Percentiles rank a stretch among this genome's conserved stretches.
phyloP scores from a whole-genome alignment of 92 coral and sea anemone species.

The Nematostella vectensis region DNA sequence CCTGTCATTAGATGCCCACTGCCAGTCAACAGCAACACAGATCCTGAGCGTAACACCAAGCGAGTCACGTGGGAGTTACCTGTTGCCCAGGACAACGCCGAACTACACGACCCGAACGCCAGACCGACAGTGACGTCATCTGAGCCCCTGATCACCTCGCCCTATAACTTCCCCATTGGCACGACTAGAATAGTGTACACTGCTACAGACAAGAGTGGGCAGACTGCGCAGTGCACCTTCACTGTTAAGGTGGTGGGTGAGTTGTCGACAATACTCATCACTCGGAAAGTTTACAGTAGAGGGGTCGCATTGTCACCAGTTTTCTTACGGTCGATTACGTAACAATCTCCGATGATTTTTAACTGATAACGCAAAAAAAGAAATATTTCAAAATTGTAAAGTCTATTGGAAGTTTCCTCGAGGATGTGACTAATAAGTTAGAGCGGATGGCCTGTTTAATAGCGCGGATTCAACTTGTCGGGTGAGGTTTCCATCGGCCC shows the following conservation, averaged over 20 bases:
- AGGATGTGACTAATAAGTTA: too few relatives aligned
- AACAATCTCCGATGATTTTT: too few relatives aligned
- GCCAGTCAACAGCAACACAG: slow-evolving; percentile 49
- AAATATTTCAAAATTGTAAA: too few relatives aligned
- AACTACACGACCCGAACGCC: slow-evolving; percentile 67
- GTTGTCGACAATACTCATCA: too few relatives aligned
- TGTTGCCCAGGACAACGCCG: slow-evolving; percentile 61
- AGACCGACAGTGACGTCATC: slow-evolving; percentile 47
- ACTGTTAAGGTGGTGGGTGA: slow-evolving; percentile 67
- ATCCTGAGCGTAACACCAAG: slow-evolving; percentile 58
- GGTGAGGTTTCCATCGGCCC: too few relatives aligned
- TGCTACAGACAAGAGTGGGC: slow-evolving; percentile 66
- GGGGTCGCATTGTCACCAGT: too few relatives aligned
- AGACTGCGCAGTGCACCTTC: slow-evolving; percentile 55
- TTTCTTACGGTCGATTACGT: too few relatives aligned
- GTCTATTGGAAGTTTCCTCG: too few relatives aligned
- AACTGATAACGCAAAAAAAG: too few relatives aligned
- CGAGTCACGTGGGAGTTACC: slow-evolving; percentile 60
- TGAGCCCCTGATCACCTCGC: slow-evolving; percentile 55
- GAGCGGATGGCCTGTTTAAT: too few relatives aligned
- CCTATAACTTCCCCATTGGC: slow-evolving; percentile 75
- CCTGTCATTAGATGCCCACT: slow-evolving; percentile 69
- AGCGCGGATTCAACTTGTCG: too few relatives aligned
- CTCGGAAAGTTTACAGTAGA: too few relatives aligned
- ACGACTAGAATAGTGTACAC: slow-evolving; percentile 65